Conservation (phyloP, 2,797 vertebrate genomes). For the Myioborus miniatus region DNA sequence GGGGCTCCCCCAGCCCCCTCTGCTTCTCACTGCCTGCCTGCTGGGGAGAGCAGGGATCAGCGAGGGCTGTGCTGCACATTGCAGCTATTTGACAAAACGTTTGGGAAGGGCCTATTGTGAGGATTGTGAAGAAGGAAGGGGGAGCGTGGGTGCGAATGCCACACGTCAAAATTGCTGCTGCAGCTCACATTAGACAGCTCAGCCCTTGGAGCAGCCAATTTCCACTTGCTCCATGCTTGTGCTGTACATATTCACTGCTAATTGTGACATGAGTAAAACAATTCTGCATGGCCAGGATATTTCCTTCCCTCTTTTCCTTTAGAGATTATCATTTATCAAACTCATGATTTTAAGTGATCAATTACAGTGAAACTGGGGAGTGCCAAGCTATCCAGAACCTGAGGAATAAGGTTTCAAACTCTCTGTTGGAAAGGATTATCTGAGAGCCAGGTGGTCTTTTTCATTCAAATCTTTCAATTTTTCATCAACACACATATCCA, state of each 20-base stretch:
- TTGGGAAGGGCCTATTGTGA: background rate
- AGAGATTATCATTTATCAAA: background rate
- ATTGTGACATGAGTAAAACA: background rate
- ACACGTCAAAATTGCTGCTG: background rate
- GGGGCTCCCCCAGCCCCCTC: background rate
- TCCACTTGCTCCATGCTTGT: background rate
- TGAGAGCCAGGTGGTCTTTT: background rate
- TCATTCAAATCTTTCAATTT: background rate
- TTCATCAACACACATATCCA: background rate
- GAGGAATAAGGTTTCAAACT: background rate
- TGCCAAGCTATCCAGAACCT: background rate
- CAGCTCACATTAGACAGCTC: background rate
- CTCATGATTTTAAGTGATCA: background rate
- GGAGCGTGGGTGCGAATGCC: background rate
- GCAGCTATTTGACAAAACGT: background rate
- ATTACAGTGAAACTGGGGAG: background rate
- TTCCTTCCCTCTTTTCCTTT: background rate
- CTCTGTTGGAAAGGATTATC: background rate
- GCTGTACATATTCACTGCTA: background rate
- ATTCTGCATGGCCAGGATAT: background rate
- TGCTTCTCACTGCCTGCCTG: background rate
- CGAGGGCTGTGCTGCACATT: background rate
- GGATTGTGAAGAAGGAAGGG: background rate
- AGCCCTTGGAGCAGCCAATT: background rate
- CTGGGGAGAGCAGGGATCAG: background rate